Conservation (phyloP, 2,888 invertebrate genomes). For the Sphecodes monilicornis region DNA sequence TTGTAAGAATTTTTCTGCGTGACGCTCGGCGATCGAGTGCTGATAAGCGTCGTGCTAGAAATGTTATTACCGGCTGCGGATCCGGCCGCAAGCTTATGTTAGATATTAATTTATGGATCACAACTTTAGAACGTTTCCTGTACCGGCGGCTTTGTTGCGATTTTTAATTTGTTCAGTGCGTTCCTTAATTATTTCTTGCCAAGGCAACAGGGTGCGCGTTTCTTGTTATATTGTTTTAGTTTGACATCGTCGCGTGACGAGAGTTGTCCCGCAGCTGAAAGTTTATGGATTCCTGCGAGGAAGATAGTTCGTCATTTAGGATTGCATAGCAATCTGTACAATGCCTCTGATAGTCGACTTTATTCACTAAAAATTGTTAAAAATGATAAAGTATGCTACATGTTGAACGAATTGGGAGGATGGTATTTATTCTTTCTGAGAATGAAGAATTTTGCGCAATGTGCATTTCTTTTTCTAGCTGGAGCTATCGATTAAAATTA, state of each 20-base stretch:
- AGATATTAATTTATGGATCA: constrained; percentile 7
- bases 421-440: too few relatives aligned
- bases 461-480: not conserved
- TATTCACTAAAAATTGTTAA: too few relatives aligned
- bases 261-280: not conserved
- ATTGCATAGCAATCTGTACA: not conserved
- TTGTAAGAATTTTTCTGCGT: constrained; percentile 3
- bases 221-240: not conserved
- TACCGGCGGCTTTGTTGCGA: not conserved
- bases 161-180: not conserved
- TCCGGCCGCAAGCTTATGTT: constrained; percentile 5
- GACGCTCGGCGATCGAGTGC: not conserved
- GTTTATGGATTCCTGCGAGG: not conserved
- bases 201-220: not conserved
- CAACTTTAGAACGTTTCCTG: constrained; percentile 9
- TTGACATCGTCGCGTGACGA: not conserved
- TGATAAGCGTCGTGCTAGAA: constrained; percentile 1
- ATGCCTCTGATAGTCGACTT: not conserved
- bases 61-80: constrained; percentile 10
- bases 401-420: too few relatives aligned
- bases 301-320: not conserved
- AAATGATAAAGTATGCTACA: too few relatives aligned
- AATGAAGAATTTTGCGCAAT: not conserved
- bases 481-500: not conserved
- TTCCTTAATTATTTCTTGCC: constrained; percentile 6